Evolutionary conservation across 2,888 invertebrate species (phyloP), one percentile per base, ranked within the genome.

Genomic region (Rhimphoctona megacephalus): DNA sequence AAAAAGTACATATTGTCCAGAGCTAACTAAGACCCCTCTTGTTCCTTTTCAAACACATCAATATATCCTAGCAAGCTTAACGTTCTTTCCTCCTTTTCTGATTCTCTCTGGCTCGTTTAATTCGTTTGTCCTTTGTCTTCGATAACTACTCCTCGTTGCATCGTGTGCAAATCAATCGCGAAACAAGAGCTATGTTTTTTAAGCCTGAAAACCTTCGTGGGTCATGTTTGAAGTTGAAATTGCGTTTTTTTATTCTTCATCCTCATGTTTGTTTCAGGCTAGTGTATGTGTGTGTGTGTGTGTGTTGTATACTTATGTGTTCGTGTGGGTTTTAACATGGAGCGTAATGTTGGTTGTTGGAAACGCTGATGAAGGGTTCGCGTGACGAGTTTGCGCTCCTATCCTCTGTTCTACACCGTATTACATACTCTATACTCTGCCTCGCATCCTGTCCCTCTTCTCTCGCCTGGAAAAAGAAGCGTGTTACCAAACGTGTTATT

Each of bases 391-490:
- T 89, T 90, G 89, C 90, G 90, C 89, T 66, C 83, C 87, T 90
- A 90, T 93, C 91, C 89, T 88, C 91, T 36, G 72, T 64, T n/a
- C 52, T 72, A 70, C 70, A 52, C 74, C 43, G 39, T 52, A 81
- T 72, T 25, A 46, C 95, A 95, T 95, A 95, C 83, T 81, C 61
- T 61, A 61, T 61, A 72, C 87, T 83, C 83, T 74, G 30, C 81
- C 78, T 83, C 88, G 88, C 88, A 89, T 89, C 89, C 89, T 89
- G 95, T 95, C 95, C 95, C 95, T 95, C 95, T n/a, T 36, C 52
- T 54, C 54, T 73, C 54, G 64, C 64, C 11, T n/a, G 64, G 64
- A 64, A 77, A 64, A 77, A 77, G 64, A 43, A 64, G 43, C 76
- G 64, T 64, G 76, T 77, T 77, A 77, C 64, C 76, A 64, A 77